phyloP scores from a whole-genome alignment of 2,113 vertebrate species.

The Rhabdomys dilectus region DNA sequence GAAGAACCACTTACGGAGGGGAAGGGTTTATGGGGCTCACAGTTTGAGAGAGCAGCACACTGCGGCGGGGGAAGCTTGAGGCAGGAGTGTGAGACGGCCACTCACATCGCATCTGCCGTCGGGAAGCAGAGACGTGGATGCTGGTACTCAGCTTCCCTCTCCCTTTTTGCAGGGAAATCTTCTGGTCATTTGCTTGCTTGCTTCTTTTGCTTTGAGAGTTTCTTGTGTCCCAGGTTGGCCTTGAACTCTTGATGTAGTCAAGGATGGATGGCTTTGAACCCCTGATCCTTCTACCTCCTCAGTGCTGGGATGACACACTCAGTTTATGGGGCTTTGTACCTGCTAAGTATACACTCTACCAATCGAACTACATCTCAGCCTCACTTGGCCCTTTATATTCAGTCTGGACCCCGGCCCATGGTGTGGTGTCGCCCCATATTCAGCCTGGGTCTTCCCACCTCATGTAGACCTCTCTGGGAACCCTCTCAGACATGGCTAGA shows the following conservation, averaged over 20 bases:
- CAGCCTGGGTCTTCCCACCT: neutral
- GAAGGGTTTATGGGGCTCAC: neutral
- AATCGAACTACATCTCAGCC: neutral
- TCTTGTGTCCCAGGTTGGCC: neutral
- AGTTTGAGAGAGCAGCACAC: neutral
- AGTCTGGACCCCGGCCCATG: neutral
- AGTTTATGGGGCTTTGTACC: neutral
- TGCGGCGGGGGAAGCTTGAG: no score
- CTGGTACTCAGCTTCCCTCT: no score
- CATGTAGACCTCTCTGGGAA: neutral
- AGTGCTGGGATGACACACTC: neutral
- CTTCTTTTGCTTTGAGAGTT: neutral
- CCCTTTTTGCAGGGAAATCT: neutral
- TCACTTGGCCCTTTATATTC: neutral
- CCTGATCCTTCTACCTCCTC: neutral
- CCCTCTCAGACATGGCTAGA: neutral
- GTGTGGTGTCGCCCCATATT: no score
- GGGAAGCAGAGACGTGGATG: neutral
- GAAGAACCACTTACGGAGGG: no score
- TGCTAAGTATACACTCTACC: no score
- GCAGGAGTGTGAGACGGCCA: neutral
- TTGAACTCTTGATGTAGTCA: neutral
- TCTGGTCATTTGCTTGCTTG: no score
- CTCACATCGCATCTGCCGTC: accelerated
- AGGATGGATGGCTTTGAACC: neutral